Base-by-base conservation (phyloP, 1,140 invertebrate genomes). In the Drosophila ficusphila region DNA sequence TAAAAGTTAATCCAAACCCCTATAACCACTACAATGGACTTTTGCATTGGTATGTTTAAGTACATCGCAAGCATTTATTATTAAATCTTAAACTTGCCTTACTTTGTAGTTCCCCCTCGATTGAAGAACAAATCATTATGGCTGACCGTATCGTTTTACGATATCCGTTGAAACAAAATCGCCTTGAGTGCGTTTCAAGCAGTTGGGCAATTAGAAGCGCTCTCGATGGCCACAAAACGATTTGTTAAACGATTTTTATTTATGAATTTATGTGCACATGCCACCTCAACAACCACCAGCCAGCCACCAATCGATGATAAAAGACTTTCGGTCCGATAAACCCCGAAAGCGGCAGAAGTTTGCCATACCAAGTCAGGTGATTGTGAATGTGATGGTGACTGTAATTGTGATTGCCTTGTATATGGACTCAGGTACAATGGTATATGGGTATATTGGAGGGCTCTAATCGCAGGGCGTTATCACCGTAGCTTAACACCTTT, bases 181-280 rank as follows among this genome's bases (percentile, higher is more conserved):
- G 14, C 62, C 58, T 65, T 65, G 42, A 65, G 62, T 51, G 41
- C 58, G 65, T 67, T 67, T 65, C 19, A 33, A 65, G 9, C 34
- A 51, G 25, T 49, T 53, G 47, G 33, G 68, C 54, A 51, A 64
- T 52, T 61, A 64, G n/a, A 29, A 16, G 64, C 25, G 3, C 33
- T 67, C 16, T 67, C 16, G 60, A 42, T 51, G 48, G 58, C 39
- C 67, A 67, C 69, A 62, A 62, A 49, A 76, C 72, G 78, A 82
- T 82, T 82, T 82, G 69, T 78, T 69, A 83, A 82, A 73, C 76
- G 78, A 82, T 82, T 82, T 83, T 68, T 76, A 83, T 82, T 82
- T 82, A 82, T 82, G 78, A 76, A 51, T 82, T 82, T 83, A 82
- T 82, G 61, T 46, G 53, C 74, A 77, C 78, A 83, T 78, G 78